Base-by-base conservation (phyloP, 1,140 invertebrate genomes). In the Solenopsis invicta region DNA sequence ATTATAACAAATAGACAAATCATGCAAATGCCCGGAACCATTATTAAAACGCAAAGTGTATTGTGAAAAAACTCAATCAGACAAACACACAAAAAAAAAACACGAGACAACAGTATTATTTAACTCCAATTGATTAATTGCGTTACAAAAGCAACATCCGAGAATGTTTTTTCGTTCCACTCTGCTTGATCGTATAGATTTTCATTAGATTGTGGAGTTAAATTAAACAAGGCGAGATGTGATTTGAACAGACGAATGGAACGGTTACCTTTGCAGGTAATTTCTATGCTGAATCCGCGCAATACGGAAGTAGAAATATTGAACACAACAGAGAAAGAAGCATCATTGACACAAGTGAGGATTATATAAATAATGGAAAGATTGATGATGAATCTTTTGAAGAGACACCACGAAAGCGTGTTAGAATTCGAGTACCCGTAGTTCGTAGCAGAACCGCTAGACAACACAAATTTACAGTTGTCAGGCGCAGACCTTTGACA, bases 381-480 rank as follows among this genome's bases (percentile, higher is more conserved):
- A 66, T 84, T 37, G 80, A 89, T 21, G 88, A 92, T n/a, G 89
- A 93, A 56, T 56, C 76, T 16, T 4, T 61, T 24, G 89, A 92
- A n/a, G 89, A 91, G 13, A 75, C 62, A 74, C 87, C 92, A 1
- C 91, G 90, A 80, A 95, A 94, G 87, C 90, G 93, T 76, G 92
- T 95, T 0, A 90, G 93, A 52, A 92, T 95, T 48, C 94, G 94
- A 52, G 92, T 95, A 16, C 95, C 95, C 4, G 91, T 95, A 3
- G 82, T 93, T 37, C 90, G 93, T 21, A 92, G 84, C 45, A 92
- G 92, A 87, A 91, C 59, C 48, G 91, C 90, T 6, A 93, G 87
- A 18, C 94, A 95, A 59, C 94, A 95, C 61, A 95, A 94, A 13
- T 78, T 94, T 6, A 95, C 94, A 2, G 94, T 95, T 29, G 94